Conservation (phyloP, 2,113 vertebrate species). For the Anser cygnoides region DNA sequence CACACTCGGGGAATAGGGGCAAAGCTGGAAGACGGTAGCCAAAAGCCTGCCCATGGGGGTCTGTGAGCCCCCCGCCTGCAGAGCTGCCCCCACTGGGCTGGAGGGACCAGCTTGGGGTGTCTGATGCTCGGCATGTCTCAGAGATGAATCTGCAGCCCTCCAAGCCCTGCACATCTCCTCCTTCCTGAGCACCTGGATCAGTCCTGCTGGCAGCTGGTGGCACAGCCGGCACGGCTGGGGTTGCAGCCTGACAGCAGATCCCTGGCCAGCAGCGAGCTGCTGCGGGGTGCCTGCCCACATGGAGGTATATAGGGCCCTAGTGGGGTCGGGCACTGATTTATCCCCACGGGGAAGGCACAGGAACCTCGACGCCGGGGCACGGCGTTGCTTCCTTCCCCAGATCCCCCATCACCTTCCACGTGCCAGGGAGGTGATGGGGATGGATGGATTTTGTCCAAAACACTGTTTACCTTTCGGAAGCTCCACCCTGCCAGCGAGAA, state of each 20-base stretch:
- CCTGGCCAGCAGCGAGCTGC: neutral
- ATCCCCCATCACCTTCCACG: neutral
- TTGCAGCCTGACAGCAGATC: neutral
- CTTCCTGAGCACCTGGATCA: neutral
- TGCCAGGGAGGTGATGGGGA: neutral
- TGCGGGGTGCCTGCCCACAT: neutral
- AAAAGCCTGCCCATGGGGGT: neutral
- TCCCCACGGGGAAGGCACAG: neutral
- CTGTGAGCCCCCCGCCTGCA: neutral
- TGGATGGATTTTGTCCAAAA: neutral
- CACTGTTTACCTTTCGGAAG: neutral
- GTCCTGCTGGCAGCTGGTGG: neutral
- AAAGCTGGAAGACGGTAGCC: neutral
- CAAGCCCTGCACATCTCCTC: neutral
- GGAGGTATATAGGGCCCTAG: fast-evolving
- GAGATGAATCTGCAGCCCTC: neutral
- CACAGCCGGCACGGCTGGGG: neutral
- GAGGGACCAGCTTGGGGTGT: neutral
- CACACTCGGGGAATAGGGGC: neutral
- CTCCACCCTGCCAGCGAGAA: neutral
- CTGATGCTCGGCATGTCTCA: neutral
- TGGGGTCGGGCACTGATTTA: neutral
- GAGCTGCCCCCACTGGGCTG: neutral
- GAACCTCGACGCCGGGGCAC: fast-evolving
- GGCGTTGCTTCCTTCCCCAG: neutral